phyloP scores from a whole-genome alignment of 2,888 invertebrate species.

The Cetonia aurata region DNA sequence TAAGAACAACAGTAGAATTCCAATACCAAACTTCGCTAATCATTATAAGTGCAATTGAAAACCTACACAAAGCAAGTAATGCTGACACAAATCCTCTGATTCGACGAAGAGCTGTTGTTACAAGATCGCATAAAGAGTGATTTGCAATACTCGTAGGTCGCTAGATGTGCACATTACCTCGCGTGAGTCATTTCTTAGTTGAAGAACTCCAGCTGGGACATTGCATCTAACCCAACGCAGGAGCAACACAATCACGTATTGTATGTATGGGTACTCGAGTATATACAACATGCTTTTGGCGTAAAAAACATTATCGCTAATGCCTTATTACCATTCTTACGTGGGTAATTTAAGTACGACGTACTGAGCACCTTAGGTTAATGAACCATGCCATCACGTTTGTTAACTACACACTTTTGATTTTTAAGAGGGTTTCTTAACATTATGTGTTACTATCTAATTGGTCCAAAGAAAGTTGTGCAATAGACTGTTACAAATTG shows the following conservation, averaged over 20 bases:
- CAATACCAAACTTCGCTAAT: too few species aligned
- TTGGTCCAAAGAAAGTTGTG: too few species aligned
- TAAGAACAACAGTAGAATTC: too few species aligned
- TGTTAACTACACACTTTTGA: background rate
- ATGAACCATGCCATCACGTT: too few species aligned
- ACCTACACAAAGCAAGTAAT: too few species aligned
- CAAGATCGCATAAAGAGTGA: background rate
- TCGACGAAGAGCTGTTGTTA: too few species aligned
- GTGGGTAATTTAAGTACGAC: background rate
- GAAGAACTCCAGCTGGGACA: slow-evolving; percentile 6
- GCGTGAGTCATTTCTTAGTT: slow-evolving; percentile 8
- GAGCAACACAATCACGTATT: background rate
- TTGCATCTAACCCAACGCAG: background rate
- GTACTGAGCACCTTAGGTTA: background rate
- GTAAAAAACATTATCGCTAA: slow-evolving; percentile 5
- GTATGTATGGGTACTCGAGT: background rate
- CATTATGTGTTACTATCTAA: too few species aligned
- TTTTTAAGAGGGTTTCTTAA: background rate
- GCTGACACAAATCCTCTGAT: too few species aligned
- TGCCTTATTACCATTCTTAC: background rate
- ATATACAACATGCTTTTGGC: background rate
- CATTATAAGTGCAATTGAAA: too few species aligned
- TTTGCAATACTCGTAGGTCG: slow-evolving; percentile 3
- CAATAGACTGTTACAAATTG: too few species aligned
- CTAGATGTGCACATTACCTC: slow-evolving; percentile 6